Evolutionary conservation across 2,888 invertebrate species (phyloP), one percentile per base, ranked within the genome.

Genomic region (Zaprionus obscuricornis): DNA sequence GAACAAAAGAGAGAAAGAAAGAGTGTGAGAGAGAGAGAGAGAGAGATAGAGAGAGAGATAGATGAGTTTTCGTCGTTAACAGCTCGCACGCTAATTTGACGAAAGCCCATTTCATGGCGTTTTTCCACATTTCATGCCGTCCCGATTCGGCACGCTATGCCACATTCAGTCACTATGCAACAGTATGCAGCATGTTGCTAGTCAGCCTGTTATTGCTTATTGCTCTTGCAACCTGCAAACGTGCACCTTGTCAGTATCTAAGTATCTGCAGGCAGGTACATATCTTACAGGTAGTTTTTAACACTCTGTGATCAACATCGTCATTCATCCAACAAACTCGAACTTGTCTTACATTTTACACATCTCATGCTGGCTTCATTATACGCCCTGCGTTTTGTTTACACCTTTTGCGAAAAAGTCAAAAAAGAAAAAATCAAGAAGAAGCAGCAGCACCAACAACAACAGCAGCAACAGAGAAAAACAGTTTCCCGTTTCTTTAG

Each of bases 21-120:
- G n/a, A n/a, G n/a, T n/a, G 52, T n/a, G n/a, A n/a, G n/a, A n/a
- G n/a, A n/a, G 11, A 5, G 31, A 37, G 14, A 17, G 34, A 31
- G 13, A 51, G 10, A 31, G 13, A 10, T 24, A 26, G 13, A 36
- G 13, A 29, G 31, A 55, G 2, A 42, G n/a, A 37, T 33, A 37
- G 59, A 49, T 59, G 65, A 45, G 51, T n/a, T n/a, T 65, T 71
- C 66, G 56, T 75, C 81, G 81, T 86, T 87, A 87, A 85, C 82
- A n/a, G 82, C 70, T 78, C 52, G 72, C 74, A 85, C 87, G 88
- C 86, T 87, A 87, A 87, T 87, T 88, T 86, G 87, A 87, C 84
- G 87, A 88, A 87, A 87, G 87, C 85, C 86, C 75, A 86, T 86
- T 87, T 87, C 74, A 79, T 79, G 79, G 71, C 54, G 68, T 78